Evolutionary conservation across 1,140 invertebrate species (phyloP).

Genomic region (Zaprionus ornatus): DNA sequence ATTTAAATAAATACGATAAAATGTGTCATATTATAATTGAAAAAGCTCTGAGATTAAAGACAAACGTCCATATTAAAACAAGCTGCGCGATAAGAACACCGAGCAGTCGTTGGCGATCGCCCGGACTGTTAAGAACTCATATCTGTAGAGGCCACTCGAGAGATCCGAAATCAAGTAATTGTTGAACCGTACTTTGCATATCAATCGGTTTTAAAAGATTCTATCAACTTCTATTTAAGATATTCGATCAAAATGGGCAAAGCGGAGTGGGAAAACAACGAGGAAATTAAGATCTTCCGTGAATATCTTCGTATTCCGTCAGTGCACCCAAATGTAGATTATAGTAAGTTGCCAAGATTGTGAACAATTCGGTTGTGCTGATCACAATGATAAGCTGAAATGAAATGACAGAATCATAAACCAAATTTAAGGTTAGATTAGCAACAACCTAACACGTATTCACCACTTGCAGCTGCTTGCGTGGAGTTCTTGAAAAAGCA

Average conservation of each 20-base stretch:
- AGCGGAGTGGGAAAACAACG: slow-evolving; percentile 84
- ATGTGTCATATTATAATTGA: neutral
- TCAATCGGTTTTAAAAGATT: neutral
- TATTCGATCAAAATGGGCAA: slow-evolving; percentile 24
- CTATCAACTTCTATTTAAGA: neutral
- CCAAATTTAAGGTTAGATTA: neutral
- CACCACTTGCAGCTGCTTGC: slow-evolving; percentile 28
- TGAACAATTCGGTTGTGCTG: neutral
- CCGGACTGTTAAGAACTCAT: neutral
- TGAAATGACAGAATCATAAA: neutral
- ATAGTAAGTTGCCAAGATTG: slow-evolving; percentile 86
- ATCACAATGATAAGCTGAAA: neutral
- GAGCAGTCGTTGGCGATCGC: neutral
- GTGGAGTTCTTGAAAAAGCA: slow-evolving; percentile 43
- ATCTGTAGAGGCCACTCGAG: neutral
- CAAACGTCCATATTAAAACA: slow-evolving; percentile 1
- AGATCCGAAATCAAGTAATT: neutral
- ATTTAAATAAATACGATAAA: slow-evolving; percentile 8
- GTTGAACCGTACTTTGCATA: neutral
- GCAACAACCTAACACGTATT: neutral
- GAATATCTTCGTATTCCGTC: slow-evolving; percentile 92
- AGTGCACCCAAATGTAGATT: slow-evolving; percentile 92
- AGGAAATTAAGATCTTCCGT: slow-evolving; percentile 90
- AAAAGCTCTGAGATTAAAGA: neutral
- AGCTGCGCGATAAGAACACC: neutral